A percentile compares a stretch with the other conserved stretches of the same genome.
These are phyloP conservation scores for Drosophila siamana DNA, from an alignment of 2,888 invertebrate species.

Conservation along the genomic window DNA sequence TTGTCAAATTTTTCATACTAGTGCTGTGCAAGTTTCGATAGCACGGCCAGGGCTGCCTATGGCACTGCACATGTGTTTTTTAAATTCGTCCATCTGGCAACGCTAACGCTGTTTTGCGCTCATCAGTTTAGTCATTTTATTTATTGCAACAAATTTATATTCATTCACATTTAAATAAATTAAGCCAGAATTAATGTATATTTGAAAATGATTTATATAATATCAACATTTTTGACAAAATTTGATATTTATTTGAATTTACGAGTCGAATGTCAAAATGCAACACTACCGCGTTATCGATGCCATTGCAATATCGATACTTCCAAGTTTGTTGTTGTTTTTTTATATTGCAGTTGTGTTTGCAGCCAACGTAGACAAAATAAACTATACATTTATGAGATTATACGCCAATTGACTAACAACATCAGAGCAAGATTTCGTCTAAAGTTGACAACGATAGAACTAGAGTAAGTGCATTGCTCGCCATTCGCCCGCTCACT, in stretches of 20 bases:
- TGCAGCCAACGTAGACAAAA: conserved; percentile 45
- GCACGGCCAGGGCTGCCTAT: conserved; percentile 13
- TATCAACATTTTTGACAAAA: too few species aligned
- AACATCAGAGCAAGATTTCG: background rate
- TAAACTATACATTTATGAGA: background rate
- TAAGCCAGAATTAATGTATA: too few species aligned
- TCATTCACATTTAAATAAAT: too few species aligned
- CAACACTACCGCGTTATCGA: conserved; percentile 20
- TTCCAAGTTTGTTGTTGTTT: conserved; percentile 20
- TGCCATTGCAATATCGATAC: conserved; percentile 31
- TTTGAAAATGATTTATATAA: too few species aligned
- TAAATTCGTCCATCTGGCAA: conserved; percentile 12
- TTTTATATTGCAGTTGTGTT: conserved; percentile 13
- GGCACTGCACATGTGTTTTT: conserved; percentile 6
- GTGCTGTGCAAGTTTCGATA: conserved; percentile 54
- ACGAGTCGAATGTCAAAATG: background rate
- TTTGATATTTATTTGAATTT: too few species aligned
- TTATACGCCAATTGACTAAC: background rate
- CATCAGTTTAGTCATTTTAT: too few species aligned
- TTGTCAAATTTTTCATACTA: conserved; percentile 59
- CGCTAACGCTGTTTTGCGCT: background rate
- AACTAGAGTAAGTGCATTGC: background rate
- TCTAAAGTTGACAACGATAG: too few species aligned
- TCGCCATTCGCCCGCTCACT: background rate
- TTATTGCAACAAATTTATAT: too few species aligned